These are phyloP conservation scores for Pteronura brasiliensis DNA, from an alignment of 2,113 vertebrate species.

Conservation along the genomic window DNA sequence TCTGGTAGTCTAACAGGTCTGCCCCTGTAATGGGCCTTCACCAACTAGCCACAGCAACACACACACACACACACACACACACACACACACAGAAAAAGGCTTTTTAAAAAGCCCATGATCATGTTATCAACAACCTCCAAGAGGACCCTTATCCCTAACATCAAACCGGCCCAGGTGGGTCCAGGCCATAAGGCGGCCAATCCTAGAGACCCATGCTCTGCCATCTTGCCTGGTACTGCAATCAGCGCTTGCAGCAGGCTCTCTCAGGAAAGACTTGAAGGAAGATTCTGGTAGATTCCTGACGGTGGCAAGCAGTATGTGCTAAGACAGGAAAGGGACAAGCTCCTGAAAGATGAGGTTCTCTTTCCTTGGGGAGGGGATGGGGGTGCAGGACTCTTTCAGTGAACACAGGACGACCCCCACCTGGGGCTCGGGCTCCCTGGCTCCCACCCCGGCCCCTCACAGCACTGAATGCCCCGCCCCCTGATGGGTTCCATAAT, in stretches of 20 bases:
- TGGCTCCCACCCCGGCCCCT: slow-evolving; percentile 77
- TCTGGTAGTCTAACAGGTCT: neutral
- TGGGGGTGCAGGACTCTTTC: neutral
- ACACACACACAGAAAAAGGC: too few species aligned
- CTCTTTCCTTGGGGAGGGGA: neutral
- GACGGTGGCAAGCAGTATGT: accelerated
- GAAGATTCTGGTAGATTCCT: neutral
- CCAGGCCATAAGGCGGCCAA: accelerated
- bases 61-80: accelerated
- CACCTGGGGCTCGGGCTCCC: slow-evolving; percentile 55
- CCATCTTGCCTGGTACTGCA: accelerated
- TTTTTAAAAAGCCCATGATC: neutral
- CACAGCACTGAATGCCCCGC: slow-evolving; percentile 81
- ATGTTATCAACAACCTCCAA: accelerated
- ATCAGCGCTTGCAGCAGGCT: neutral
- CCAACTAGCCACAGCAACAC: accelerated
- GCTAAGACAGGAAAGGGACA: neutral
- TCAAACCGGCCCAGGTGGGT: neutral
- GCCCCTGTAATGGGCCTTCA: accelerated
- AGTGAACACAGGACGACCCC: neutral
- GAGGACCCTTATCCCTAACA: neutral
- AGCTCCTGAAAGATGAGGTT: neutral
- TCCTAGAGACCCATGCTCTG: neutral
- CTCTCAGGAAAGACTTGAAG: neutral
- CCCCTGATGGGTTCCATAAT: slow-evolving; percentile 84